These are phyloP conservation scores for Nasonia vitripennis DNA, from an alignment of 1,140 invertebrate species.

Conservation along the genomic window DNA sequence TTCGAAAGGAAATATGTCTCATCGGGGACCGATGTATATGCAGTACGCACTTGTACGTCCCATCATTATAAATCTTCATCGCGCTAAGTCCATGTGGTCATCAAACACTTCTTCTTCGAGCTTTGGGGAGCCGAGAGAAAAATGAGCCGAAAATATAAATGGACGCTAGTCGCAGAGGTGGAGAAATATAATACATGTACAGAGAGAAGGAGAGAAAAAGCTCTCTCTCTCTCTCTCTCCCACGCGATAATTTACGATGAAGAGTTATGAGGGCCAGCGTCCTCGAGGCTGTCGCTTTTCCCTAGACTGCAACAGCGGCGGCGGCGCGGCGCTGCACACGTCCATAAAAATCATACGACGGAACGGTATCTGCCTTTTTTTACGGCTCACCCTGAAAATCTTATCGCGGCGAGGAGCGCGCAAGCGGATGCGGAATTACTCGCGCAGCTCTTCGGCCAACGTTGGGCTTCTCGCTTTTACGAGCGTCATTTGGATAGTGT, in stretches of 20 bases:
- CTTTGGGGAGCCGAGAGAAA: no score
- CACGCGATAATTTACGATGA: not conserved
- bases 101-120: no score
- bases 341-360: slow-evolving; percentile 4
- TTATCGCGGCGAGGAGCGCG: slow-evolving; percentile 11
- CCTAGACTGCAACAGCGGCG: not conserved
- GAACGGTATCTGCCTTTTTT: slow-evolving; percentile 7
- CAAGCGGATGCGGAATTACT: slow-evolving; percentile 25
- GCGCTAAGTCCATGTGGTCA: no score
- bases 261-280: not conserved
- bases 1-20: not conserved
- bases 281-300: no score
- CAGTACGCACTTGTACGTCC: no score
- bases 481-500: slow-evolving; percentile 21
- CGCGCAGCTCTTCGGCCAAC: not conserved
- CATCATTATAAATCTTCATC: no score
- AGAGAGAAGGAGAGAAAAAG: not conserved
- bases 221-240: not conserved
- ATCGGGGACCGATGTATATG: not conserved
- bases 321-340: not conserved
- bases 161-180: not conserved
- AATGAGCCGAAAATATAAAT: no score
- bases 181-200: not conserved
- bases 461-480: slow-evolving; percentile 11
- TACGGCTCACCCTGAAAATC: slow-evolving; percentile 14